These are phyloP conservation scores for Lasioglossum baleicum DNA, from an alignment of 1,140 invertebrate species.

Conservation along the genomic window DNA sequence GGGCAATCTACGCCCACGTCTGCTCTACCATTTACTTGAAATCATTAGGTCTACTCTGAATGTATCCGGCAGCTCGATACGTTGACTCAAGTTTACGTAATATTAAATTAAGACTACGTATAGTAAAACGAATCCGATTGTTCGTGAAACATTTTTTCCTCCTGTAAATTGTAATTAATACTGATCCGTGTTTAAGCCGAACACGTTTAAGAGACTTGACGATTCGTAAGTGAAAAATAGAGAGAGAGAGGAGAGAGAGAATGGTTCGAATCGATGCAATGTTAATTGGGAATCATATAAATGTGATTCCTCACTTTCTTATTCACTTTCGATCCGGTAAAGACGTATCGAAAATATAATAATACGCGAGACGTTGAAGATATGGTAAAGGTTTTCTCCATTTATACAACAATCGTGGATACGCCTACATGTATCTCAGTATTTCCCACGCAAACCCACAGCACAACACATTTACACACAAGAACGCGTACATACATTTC, in stretches of 20 bases:
- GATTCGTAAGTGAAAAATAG: background rate
- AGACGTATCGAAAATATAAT: conserved; percentile 18
- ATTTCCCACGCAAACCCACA: conserved; percentile 30
- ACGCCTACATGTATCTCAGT: conserved; percentile 46
- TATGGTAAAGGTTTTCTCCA: conserved; percentile 23
- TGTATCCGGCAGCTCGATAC: background rate
- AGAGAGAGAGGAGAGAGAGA: background rate
- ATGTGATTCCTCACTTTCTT: background rate
- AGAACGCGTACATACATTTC: conserved; percentile 43
- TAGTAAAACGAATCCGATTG: background rate
- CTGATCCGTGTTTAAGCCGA: conserved; percentile 1
- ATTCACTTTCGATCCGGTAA: conserved; percentile 8
- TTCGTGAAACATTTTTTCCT: no score
- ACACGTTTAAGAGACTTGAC: conserved; percentile 4
- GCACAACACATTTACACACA: conserved; percentile 43
- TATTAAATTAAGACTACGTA: background rate
- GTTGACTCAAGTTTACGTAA: background rate
- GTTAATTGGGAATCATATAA: conserved; percentile 6
- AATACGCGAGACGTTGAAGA: conserved; percentile 27
- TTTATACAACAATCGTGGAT: conserved; percentile 34
- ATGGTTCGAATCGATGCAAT: background rate
- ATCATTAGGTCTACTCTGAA: background rate
- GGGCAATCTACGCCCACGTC: no score
- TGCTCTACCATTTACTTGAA: background rate
- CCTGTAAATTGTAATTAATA: conserved; percentile 21